Evolutionary conservation across 2,888 invertebrate species (phyloP).

Genomic region (Acleris holmiana): DNA sequence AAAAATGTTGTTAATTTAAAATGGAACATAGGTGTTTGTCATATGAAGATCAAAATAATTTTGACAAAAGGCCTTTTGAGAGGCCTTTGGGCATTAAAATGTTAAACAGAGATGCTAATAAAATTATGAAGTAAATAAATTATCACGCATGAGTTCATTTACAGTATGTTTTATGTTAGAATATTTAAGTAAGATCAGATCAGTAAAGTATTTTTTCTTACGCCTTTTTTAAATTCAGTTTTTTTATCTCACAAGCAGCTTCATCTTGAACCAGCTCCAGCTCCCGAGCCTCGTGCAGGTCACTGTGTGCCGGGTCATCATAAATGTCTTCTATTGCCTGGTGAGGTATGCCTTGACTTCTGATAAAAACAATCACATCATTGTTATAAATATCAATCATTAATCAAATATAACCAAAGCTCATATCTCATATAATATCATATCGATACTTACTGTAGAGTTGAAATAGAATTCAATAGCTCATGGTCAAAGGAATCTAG

Average conservation of each 20-base stretch:
- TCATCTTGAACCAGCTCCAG: conserved; percentile 49
- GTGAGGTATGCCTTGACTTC: conserved; percentile 63
- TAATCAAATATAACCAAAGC: too few relatives aligned
- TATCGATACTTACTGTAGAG: conserved; percentile 76
- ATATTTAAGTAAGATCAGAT: background rate
- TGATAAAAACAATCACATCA: conserved; percentile 41
- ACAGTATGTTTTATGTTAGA: background rate
- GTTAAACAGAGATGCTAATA: too few relatives aligned
- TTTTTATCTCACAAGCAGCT: conserved; percentile 47
- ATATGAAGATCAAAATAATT: too few relatives aligned
- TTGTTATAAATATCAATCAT: background rate
- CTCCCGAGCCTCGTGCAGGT: conserved; percentile 59
- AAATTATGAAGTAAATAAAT: too few relatives aligned
- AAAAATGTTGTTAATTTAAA: too few relatives aligned
- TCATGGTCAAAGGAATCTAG: conserved; percentile 75
- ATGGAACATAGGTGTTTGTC: too few relatives aligned
- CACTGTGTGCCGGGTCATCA: conserved; percentile 62
- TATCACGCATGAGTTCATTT: too few relatives aligned
- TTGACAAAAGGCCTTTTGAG: too few relatives aligned
- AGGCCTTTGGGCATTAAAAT: too few relatives aligned
- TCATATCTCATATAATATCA: background rate
- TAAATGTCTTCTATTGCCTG: conserved; percentile 71
- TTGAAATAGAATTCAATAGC: conserved; percentile 67
- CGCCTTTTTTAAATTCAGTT: conserved; percentile 69
- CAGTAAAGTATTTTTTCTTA: conserved; percentile 50